Conservation (phyloP, 2,888 invertebrate species). For the Drosophila maculinotata region DNA sequence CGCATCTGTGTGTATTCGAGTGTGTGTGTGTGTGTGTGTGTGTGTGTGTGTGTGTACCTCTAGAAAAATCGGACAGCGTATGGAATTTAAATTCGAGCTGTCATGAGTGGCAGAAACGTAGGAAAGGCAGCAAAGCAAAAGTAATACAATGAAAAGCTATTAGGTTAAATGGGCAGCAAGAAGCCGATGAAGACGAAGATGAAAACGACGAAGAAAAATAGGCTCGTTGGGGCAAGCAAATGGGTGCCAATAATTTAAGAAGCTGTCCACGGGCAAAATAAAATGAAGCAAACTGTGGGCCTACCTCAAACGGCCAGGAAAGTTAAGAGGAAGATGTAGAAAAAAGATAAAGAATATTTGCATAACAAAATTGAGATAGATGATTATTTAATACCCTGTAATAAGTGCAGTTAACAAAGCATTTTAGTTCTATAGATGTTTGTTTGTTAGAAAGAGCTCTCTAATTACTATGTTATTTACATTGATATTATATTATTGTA, state of each 20-base stretch:
- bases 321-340: constrained; percentile 22
- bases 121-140: constrained; percentile 25
- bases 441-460: too few species aligned
- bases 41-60: too few species aligned
- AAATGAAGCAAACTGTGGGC: constrained; percentile 32
- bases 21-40: too few species aligned
- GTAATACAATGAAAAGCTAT: constrained; percentile 66
- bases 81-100: constrained; percentile 30
- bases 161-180: constrained; percentile 55
- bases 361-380: constrained; percentile 8
- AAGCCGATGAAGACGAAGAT: constrained; percentile 19
- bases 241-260: constrained; percentile 44
- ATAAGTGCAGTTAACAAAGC: neutral
- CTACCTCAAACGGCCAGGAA: constrained; percentile 25
- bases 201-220: constrained; percentile 14
- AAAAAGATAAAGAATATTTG: constrained; percentile 28
- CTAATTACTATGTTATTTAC: neutral
- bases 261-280: constrained; percentile 38
- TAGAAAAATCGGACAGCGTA: constrained; percentile 4
- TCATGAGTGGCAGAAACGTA: constrained; percentile 13
- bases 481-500: neutral
- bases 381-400: constrained; percentile 14
- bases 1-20: too few species aligned
- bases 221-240: constrained; percentile 42
- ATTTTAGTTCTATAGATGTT: neutral